A percentile compares a stretch with the other conserved stretches of the same genome.
These are phyloP conservation scores for Caenorhabditis doughertyi DNA, from an alignment of 2,888 invertebrate genomes.

Conservation along the genomic window DNA sequence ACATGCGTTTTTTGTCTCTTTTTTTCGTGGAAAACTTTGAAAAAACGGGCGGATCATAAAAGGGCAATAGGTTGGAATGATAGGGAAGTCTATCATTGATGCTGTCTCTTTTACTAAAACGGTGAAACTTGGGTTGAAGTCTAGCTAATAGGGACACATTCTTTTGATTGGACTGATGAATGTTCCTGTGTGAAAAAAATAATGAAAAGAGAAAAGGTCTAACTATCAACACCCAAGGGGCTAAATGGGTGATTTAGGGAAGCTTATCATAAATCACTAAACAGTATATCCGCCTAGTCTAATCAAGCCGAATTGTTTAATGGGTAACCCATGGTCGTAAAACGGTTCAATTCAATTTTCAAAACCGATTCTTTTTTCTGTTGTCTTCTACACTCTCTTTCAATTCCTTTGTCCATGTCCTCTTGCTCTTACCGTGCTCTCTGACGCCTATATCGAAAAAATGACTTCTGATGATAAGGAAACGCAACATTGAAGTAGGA, in stretches of 20 bases:
- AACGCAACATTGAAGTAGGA: conserved; percentile 20
- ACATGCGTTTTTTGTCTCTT: conserved; percentile 18
- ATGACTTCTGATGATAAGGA: conserved; percentile 41
- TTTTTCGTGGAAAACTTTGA: conserved; percentile 22
- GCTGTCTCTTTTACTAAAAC: no score
- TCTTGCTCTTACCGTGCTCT: conserved; percentile 30
- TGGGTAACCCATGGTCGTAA: conserved; percentile 9
- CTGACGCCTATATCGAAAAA: conserved; percentile 49
- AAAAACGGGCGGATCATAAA: neutral
- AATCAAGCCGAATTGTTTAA: neutral
- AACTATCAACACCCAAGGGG: neutral
- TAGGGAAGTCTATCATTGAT: no score
- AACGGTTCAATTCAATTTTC: conserved; percentile 22
- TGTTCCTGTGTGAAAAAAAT: no score
- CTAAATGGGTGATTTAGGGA: conserved; percentile 1
- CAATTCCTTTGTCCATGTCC: no score
- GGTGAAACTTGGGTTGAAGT: no score
- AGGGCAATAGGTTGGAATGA: neutral
- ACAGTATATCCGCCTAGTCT: conserved; percentile 15
- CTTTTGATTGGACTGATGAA: no score
- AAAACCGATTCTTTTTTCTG: conserved; percentile 14
- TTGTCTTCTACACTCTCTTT: conserved; percentile 5
- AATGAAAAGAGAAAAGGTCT: neutral
- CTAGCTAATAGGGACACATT: no score
- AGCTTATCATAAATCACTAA: conserved; percentile 39